Evolutionary conservation across 1,140 invertebrate genomes (phyloP).

Genomic region (Trachymyrmex cornetzi): DNA sequence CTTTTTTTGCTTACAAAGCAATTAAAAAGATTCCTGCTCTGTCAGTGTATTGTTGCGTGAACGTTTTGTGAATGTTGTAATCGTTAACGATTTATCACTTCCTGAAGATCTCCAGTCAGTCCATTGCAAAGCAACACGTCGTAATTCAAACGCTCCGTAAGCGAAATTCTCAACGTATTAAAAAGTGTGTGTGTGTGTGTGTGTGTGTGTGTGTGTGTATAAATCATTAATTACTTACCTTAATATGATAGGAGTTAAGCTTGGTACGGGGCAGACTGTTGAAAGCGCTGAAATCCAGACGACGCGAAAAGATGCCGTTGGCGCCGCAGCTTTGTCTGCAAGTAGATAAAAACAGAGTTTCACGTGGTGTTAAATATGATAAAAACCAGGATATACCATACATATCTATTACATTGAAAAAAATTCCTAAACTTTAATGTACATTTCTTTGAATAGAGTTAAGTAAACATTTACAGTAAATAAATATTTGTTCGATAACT

Average conservation of each 20-base stretch:
- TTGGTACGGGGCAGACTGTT: conserved; percentile 97
- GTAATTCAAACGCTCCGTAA: neutral
- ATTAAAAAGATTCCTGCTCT: neutral
- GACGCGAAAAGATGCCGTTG: conserved; percentile 95
- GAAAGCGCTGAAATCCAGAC: conserved; percentile 97
- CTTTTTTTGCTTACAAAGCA: neutral
- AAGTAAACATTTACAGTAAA: too few relatives aligned
- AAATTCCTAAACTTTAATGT: too few relatives aligned
- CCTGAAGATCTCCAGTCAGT: neutral
- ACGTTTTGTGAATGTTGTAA: neutral
- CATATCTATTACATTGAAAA: too few relatives aligned
- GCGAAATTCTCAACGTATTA: conserved; percentile 40
- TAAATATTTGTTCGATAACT: too few relatives aligned
- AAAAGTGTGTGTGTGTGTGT: neutral
- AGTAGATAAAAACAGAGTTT: conserved; percentile 77
- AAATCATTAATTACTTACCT: conserved; percentile 90
- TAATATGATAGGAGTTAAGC: conserved; percentile 99
- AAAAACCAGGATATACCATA: neutral
- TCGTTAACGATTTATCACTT: conserved; percentile 23
- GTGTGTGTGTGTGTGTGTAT: too few relatives aligned
- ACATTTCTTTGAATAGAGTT: too few relatives aligned
- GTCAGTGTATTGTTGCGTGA: neutral
- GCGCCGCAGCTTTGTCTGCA: conserved; percentile 94
- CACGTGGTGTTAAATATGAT: neutral
- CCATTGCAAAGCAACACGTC: neutral